Conservation (phyloP, 2,888 invertebrate species). For the Nowickia ferox region DNA sequence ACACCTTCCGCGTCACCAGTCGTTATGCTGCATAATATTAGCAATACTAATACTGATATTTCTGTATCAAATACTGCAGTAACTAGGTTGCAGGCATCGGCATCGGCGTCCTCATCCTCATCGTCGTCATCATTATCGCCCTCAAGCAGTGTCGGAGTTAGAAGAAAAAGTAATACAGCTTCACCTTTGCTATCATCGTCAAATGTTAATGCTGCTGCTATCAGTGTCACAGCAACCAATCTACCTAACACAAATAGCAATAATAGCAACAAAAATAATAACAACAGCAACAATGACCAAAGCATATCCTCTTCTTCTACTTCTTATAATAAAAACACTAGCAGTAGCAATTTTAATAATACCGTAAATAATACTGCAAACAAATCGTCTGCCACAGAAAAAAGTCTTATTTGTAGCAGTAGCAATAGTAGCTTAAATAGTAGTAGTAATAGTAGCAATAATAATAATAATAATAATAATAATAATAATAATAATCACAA, state of each 20-base stretch:
- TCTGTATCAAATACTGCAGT: slow-evolving; percentile 27
- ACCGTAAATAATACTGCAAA: slow-evolving; percentile 80
- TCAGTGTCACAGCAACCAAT: slow-evolving; percentile 66
- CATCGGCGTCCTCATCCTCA: slow-evolving; percentile 59
- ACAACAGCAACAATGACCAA: slow-evolving; percentile 72
- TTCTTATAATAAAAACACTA: slow-evolving; percentile 51
- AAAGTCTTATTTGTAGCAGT: slow-evolving; percentile 70
- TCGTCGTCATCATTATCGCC: slow-evolving; percentile 67
- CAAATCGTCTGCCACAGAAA: slow-evolving; percentile 71
- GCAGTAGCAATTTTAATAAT: slow-evolving; percentile 72
- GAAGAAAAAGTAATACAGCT: slow-evolving; percentile 59
- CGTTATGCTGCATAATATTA: slow-evolving; percentile 75
- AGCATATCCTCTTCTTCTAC: slow-evolving; percentile 66
- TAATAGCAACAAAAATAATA: slow-evolving; percentile 72
- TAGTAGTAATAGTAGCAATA: slow-evolving; percentile 57
- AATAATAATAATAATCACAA: slow-evolving; percentile 64
- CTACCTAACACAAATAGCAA: slow-evolving; percentile 70
- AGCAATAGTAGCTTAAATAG: slow-evolving; percentile 69
- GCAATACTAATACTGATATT: slow-evolving; percentile 44
- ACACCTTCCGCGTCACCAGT: slow-evolving; percentile 76
- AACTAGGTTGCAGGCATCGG: slow-evolving; percentile 69
- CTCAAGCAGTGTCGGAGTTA: slow-evolving; percentile 22
- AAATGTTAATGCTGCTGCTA: slow-evolving; percentile 30
- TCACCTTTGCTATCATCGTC: slow-evolving; percentile 52
- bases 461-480: slow-evolving; percentile 67